These are phyloP conservation scores for Acheta domesticus DNA, from an alignment of 2,888 invertebrate species.

Conservation along the genomic window DNA sequence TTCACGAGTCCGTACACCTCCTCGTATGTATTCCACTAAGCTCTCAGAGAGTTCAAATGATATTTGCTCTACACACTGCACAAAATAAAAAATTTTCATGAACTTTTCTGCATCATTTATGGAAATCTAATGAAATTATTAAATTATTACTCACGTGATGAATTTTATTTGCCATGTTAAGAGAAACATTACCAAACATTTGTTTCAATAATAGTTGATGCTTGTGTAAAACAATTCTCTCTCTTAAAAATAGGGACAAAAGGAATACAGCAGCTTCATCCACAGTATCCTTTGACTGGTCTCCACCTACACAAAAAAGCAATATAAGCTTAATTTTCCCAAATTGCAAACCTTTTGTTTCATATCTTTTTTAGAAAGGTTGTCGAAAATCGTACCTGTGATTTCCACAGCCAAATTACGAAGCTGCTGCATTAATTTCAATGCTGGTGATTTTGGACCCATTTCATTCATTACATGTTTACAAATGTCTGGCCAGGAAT, in stretches of 20 bases:
- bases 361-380: slow-evolving; percentile 1
- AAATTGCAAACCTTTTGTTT: neutral
- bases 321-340: neutral
- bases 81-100: slow-evolving; percentile 18
- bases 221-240: slow-evolving; percentile 57
- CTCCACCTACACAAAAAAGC: slow-evolving; percentile 43
- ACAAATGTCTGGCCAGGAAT: slow-evolving; percentile 44
- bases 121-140: neutral
- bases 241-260: slow-evolving; percentile 60
- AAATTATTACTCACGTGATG: slow-evolving; percentile 50
- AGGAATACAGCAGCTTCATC: slow-evolving; percentile 62
- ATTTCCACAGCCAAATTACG: slow-evolving; percentile 12
- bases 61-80: slow-evolving; percentile 39
- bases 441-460: slow-evolving; percentile 41
- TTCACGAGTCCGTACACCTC: slow-evolving; percentile 31
- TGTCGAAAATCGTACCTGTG: neutral
- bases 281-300: slow-evolving; percentile 56
- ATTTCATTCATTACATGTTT: slow-evolving; percentile 46
- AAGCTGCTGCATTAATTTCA: slow-evolving; percentile 20
- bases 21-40: slow-evolving; percentile 50
- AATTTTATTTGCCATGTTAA: slow-evolving; percentile 54
- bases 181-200: slow-evolving; percentile 58
- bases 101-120: no score
- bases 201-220: slow-evolving; percentile 57
- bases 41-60: slow-evolving; percentile 42